Percentiles rank a stretch among this genome's conserved stretches.
Evolutionary conservation across 2,888 invertebrate genomes (phyloP).

Genomic region (Malthinus flaveolus): DNA sequence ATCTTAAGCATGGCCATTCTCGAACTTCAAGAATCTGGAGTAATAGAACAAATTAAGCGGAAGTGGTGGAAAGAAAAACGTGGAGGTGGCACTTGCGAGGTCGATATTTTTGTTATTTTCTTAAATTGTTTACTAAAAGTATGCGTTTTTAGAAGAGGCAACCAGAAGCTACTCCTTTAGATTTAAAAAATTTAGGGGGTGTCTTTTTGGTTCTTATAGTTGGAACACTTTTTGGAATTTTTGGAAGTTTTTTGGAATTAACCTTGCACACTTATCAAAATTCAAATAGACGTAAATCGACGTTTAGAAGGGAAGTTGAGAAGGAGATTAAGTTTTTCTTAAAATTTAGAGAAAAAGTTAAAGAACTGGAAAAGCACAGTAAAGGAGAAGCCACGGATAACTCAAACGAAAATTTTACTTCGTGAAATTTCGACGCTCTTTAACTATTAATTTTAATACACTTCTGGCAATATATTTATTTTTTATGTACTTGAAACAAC

Average conservation of each 20-base stretch:
- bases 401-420: background rate
- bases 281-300: slow-evolving; percentile 55
- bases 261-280: slow-evolving; percentile 56
- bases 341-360: slow-evolving; percentile 15
- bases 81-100: slow-evolving; percentile 39
- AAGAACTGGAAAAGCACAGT: background rate
- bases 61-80: slow-evolving; percentile 82
- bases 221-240: slow-evolving; percentile 65
- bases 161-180: slow-evolving; percentile 53
- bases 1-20: slow-evolving; percentile 73
- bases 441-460: background rate
- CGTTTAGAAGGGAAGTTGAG: slow-evolving; percentile 51
- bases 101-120: background rate
- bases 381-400: background rate
- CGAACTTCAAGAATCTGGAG: slow-evolving; percentile 73
- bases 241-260: slow-evolving; percentile 71
- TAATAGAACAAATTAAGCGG: slow-evolving; percentile 68
- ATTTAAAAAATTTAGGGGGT: slow-evolving; percentile 77
- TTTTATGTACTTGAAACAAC: background rate
- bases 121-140: background rate
- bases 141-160: slow-evolving; percentile 12
- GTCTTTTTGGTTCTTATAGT: slow-evolving; percentile 75
- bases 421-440: background rate
- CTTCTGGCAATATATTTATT: background rate
- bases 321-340: slow-evolving; percentile 19